A percentile compares a stretch with the other conserved stretches of the same genome.
Evolutionary conservation across 2,113 vertebrate species (phyloP).

Genomic region (Anguilla japonica): DNA sequence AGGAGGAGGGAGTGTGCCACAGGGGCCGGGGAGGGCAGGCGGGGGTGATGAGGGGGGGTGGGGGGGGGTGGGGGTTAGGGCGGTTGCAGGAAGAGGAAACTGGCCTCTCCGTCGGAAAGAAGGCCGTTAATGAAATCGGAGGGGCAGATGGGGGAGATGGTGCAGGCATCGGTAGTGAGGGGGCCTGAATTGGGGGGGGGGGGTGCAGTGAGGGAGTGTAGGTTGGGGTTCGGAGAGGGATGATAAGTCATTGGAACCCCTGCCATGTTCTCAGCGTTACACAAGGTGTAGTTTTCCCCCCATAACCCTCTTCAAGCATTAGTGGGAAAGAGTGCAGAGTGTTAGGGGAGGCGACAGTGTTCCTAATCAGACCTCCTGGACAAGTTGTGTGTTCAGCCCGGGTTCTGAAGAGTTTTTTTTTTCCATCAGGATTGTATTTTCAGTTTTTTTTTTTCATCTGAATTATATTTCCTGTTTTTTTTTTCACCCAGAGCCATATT

Average conservation of each 20-base stretch:
- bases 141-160: slow-evolving; percentile 74
- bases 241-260: not conserved
- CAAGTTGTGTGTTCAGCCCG: too few relatives aligned
- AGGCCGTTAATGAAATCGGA: slow-evolving; percentile 80
- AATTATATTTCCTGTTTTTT: too few relatives aligned
- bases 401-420: too few relatives aligned
- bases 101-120: slow-evolving; percentile 62
- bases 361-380: not conserved
- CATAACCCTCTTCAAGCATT: not conserved
- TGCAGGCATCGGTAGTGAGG: slow-evolving; percentile 56
- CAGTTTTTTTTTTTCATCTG: not conserved
- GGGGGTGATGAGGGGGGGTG: slow-evolving; percentile 49
- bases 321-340: not conserved
- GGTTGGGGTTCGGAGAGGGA: not conserved
- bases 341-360: not conserved
- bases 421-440: too few relatives aligned
- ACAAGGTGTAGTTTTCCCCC: not conserved
- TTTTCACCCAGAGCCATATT: not conserved
- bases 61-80: slow-evolving; percentile 40
- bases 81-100: slow-evolving; percentile 63
- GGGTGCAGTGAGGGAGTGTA: too few relatives aligned
- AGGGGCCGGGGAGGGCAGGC: slow-evolving; percentile 65
- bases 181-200: not conserved
- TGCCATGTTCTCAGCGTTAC: not conserved
- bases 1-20: slow-evolving; percentile 59